Evolutionary conservation across 2,797 vertebrate genomes (phyloP).

Genomic region (Philypnodon macrostomus): DNA sequence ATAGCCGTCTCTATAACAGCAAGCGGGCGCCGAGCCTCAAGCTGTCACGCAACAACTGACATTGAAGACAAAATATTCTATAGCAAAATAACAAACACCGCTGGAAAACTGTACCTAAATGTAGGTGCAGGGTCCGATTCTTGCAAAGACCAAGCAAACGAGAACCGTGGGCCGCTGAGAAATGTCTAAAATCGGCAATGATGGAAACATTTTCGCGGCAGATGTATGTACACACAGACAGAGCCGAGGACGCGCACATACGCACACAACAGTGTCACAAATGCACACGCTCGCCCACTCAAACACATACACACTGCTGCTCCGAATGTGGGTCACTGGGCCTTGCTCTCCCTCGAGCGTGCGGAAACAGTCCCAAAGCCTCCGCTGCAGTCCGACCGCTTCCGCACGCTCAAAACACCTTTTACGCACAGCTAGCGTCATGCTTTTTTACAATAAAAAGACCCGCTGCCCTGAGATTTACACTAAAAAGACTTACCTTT

Average conservation of each 20-base stretch:
- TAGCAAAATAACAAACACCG: conserved; percentile 42
- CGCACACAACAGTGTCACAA: conserved; percentile 23
- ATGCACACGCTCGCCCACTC: conserved; percentile 59
- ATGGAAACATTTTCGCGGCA: conserved; percentile 72
- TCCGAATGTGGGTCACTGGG: conserved; percentile 82
- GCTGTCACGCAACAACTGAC: conserved; percentile 76
- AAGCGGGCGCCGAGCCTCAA: conserved; percentile 51
- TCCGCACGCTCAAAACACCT: conserved; percentile 52
- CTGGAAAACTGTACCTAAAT: conserved; percentile 10
- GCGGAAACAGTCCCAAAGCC: conserved; percentile 75
- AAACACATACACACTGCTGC: conserved; percentile 61
- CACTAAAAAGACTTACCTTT: conserved; percentile 50
- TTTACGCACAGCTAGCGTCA: background rate
- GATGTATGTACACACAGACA: conserved; percentile 56
- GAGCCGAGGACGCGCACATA: background rate
- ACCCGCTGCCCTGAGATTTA: background rate
- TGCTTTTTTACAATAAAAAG: background rate
- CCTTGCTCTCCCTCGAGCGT: conserved; percentile 77
- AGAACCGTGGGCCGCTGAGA: background rate
- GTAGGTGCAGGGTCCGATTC: conserved; percentile 17
- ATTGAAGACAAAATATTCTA: conserved; percentile 56
- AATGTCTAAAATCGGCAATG: conserved; percentile 40
- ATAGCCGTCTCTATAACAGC: conserved; percentile 12
- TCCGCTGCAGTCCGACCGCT: conserved; percentile 64
- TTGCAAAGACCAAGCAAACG: conserved; percentile 9